Evolutionary conservation across 2,113 vertebrate species (phyloP), one percentile per base, ranked within the genome.

Genomic region (Eulemur macaco): DNA sequence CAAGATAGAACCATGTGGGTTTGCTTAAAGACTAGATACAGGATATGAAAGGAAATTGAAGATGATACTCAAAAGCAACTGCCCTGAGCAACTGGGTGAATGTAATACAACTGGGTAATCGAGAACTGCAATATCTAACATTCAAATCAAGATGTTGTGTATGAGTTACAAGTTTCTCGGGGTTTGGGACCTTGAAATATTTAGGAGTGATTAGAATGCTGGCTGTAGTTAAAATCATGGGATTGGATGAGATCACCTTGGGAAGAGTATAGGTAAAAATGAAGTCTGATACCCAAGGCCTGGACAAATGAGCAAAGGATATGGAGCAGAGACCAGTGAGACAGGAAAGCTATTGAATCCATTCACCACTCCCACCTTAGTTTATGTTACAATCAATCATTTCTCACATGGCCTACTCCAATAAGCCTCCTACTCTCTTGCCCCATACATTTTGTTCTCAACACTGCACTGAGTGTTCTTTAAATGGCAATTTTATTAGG

Each of bases 401-500:
- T 85, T 84, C 52, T 71, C 83, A 73, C 52, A 54, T 0, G 12
- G 29, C 31, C 8, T 89, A 56, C 12, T 78, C 23, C 27, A 66
- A 8, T 0, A 85, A 95, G 54, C 34, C 54, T 64, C 58, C 39
- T 64, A 6, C 0, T 37, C 37, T 68, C 73, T 29, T 74, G n/a
- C 5, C 39, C 84, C 37, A 47, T 58, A 25, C 21, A 91, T 52
- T 82, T 89, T 93, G n/a, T 80, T 96, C 74, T 77, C 66, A 90
- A 91, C 71, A 89, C 21, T 85, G 83, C 56, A 91, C 7, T 91
- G 25, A 87, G 11, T 52, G 42, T 90, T 80, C 54, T 94, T 96
- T 82, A 87, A 93, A 68, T 63, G 47, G 15, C 69, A 90, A 71
- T 89, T 96, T 96, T 97, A 96, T 96, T 96, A 74, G 37, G 34